Percentiles rank a stretch among this genome's conserved stretches.
phyloP scores from a whole-genome alignment of 2,113 vertebrate species.

The Plectropomus leopardus region DNA sequence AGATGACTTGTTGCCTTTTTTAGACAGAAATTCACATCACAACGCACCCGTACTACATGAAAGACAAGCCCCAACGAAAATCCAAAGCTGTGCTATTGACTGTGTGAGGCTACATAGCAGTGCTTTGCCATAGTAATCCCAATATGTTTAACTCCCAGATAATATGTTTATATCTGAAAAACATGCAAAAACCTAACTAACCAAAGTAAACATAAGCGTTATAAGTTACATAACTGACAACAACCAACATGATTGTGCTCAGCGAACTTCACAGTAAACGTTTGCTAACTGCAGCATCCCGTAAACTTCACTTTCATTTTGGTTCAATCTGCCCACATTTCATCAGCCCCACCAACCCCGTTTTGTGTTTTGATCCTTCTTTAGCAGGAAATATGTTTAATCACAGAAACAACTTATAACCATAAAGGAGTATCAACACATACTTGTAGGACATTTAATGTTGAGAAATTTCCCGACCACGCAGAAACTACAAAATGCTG shows the following conservation, averaged over 20 bases:
- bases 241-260: not conserved
- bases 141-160: not conserved
- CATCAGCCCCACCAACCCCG: not conserved
- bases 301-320: not conserved
- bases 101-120: not conserved
- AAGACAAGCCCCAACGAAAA: not conserved
- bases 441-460: not conserved
- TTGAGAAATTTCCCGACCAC: not conserved
- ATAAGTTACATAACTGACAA: not conserved
- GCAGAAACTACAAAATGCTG: not conserved
- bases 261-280: not conserved
- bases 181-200: no score
- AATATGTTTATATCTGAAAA: not conserved
- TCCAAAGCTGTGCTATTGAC: not conserved
- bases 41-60: not conserved
- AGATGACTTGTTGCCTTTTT: not conserved
- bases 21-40: not conserved
- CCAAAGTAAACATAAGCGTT: not conserved
- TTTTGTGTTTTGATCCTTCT: conserved; percentile 3
- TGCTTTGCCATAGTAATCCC: not conserved
- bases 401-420: conserved; percentile 4
- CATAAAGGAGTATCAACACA: not conserved
- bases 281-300: not conserved
- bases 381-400: conserved; percentile 15
- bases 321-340: not conserved